phyloP scores from a whole-genome alignment of 2,888 invertebrate genomes.

The Platycnemis pennipes region DNA sequence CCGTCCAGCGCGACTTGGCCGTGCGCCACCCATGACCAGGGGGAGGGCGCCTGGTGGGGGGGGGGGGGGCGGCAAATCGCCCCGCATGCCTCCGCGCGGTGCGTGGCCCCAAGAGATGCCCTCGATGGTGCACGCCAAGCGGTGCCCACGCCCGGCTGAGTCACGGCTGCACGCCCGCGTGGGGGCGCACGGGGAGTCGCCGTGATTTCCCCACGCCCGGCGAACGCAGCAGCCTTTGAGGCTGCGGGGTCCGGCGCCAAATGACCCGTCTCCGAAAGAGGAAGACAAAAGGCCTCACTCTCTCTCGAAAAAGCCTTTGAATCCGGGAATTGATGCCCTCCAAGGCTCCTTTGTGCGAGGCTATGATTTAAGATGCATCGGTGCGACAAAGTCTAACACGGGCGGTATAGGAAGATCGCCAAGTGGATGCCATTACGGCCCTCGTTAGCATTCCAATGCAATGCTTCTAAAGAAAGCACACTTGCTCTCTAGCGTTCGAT shows the following conservation, averaged over 20 bases:
- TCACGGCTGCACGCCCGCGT: neutral
- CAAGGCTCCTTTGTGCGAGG: neutral
- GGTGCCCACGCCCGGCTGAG: constrained; percentile 51
- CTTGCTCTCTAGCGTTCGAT: neutral
- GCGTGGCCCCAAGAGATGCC: constrained; percentile 3
- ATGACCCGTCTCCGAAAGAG: neutral
- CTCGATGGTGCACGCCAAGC: constrained; percentile 22
- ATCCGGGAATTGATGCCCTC: constrained; percentile 42
- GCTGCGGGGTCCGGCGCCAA: neutral
- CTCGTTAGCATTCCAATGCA: constrained; percentile 26
- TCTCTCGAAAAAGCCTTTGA: constrained; percentile 25
- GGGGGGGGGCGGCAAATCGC: neutral
- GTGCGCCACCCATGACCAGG: neutral
- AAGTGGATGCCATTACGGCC: neutral
- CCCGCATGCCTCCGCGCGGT: constrained; percentile 44
- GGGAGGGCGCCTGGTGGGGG: neutral
- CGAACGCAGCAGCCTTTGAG: too few species aligned
- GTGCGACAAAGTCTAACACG: neutral
- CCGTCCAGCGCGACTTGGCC: constrained; percentile 56
- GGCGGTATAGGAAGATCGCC: neutral
- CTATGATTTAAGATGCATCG: constrained; percentile 6
- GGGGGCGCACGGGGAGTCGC: neutral
- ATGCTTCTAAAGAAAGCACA: constrained; percentile 4
- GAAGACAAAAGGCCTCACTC: neutral
- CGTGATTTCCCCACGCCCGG: too few species aligned